Evolutionary conservation across 2,113 vertebrate species (phyloP).

Genomic region (Nansenia antarctica): DNA sequence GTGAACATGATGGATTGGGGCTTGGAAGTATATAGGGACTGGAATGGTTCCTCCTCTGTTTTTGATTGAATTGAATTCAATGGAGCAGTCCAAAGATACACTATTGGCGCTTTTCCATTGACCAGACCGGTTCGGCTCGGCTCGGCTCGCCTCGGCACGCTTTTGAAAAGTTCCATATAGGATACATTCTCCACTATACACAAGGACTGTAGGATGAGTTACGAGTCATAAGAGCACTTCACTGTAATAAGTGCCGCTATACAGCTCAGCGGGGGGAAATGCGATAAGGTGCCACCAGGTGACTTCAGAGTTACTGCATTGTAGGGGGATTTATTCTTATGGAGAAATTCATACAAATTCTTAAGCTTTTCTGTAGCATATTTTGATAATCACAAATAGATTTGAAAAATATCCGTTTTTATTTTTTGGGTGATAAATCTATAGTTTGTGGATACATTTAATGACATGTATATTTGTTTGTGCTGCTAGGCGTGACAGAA

Average conservation of each 20-base stretch:
- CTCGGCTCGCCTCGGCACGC: no score
- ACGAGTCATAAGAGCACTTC: no score
- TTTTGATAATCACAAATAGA: background rate
- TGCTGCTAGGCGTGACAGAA: conserved; percentile 84
- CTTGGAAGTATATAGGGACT: background rate
- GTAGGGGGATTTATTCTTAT: no score
- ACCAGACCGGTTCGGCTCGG: no score
- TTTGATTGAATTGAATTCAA: background rate
- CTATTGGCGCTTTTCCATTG: no score
- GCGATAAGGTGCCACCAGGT: conserved; percentile 21
- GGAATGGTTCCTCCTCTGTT: no score
- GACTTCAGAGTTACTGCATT: conserved; percentile 5
- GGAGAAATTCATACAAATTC: no score
- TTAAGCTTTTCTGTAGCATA: background rate
- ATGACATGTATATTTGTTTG: conserved; percentile 1
- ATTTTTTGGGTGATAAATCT: background rate
- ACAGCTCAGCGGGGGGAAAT: no score
- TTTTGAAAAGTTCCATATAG: no score
- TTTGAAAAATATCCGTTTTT: background rate
- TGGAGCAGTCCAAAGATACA: background rate
- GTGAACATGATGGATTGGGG: background rate
- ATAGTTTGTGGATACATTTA: background rate
- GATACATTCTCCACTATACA: no score
- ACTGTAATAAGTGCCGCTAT: no score
- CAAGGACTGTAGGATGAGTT: no score